Evolutionary conservation across 1,140 invertebrate genomes (phyloP).

Genomic region (Leptopilina clavipes): DNA sequence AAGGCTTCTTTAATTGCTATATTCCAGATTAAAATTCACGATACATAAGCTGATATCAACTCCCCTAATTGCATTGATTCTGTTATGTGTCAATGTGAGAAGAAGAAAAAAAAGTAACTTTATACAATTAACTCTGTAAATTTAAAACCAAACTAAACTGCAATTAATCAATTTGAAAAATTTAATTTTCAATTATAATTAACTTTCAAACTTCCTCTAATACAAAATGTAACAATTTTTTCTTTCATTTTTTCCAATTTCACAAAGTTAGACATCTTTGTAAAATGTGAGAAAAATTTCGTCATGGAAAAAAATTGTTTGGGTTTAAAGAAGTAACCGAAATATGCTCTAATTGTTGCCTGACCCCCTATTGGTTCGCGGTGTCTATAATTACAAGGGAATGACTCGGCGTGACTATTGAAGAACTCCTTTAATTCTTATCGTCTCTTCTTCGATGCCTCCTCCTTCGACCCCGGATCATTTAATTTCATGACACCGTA

Average conservation of each 20-base stretch:
- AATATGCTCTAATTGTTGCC: slow-evolving; percentile 64
- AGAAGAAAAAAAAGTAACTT: too few species aligned
- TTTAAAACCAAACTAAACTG: too few species aligned
- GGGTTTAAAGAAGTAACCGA: slow-evolving; percentile 56
- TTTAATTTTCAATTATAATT: too few species aligned
- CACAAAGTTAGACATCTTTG: too few species aligned
- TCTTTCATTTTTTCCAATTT: too few species aligned
- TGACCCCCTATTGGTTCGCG: slow-evolving; percentile 63
- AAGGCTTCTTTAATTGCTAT: not conserved
- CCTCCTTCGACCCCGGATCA: slow-evolving; percentile 51
- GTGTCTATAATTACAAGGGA: slow-evolving; percentile 68
- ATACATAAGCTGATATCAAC: not conserved
- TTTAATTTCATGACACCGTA: slow-evolving; percentile 63
- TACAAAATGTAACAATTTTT: not conserved
- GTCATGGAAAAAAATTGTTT: slow-evolving; percentile 55
- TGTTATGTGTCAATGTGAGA: not conserved
- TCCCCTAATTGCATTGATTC: not conserved
- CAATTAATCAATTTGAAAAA: too few species aligned
- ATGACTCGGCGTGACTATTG: slow-evolving; percentile 61
- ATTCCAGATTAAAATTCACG: not conserved
- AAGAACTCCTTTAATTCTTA: slow-evolving; percentile 53
- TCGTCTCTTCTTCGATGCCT: slow-evolving; percentile 45
- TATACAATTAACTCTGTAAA: too few species aligned
- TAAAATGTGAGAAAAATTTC: slow-evolving; percentile 37
- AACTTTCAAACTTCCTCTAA: too few species aligned